Base-by-base conservation (phyloP, 2,888 invertebrate species). In the Erpobdella octoculata region DNA sequence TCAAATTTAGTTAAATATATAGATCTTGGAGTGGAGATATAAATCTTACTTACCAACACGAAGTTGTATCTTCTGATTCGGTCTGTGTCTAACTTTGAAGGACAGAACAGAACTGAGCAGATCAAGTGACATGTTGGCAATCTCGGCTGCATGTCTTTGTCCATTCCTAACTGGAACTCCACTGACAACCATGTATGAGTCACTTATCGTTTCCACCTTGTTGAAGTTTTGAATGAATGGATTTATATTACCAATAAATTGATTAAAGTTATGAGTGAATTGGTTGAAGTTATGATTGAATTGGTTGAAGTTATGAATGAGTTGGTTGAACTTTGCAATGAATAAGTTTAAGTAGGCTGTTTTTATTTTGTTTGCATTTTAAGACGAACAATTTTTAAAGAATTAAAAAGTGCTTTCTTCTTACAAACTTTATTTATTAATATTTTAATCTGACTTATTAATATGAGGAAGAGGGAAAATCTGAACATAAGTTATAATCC, bases 21-120 rank as follows among this genome's bases (percentile, higher is more conserved):
- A 46, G 21, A 3, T 46, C 18, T 46, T 35, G 9, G 15, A 21
- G 21, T 21, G 59, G 9, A 9, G 18, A 53, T 53, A 59, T 15
- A 8, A 59, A 21, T 21, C 9, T 35, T 9, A 65, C 73, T 37
- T 41, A 69, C 81, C 81, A 25, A 79, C 78, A 31, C 80, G 75
- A 46, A 81, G 75, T 70, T 80, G 79, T n/a, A 81, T 76, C 38
- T 78, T 76, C 21, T 77, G 77, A 6, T 77, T 75, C 6, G 81
- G 79, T 37, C 78, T 74, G 71, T 81, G 81, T 1, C 78, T 77
- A 46, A 81, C 79, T 48, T 76, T 76, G 75, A 81, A 79, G 67
- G 89, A 73, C 4, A 76, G 88, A 9, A 79, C 78, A 2, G 78
- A 78, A 58, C 77, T 78, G 5, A 81, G 74, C 6, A 81, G 77